These are phyloP conservation scores for Polylopha cassiicola DNA, from an alignment of 2,888 invertebrate species.

Conservation along the genomic window DNA sequence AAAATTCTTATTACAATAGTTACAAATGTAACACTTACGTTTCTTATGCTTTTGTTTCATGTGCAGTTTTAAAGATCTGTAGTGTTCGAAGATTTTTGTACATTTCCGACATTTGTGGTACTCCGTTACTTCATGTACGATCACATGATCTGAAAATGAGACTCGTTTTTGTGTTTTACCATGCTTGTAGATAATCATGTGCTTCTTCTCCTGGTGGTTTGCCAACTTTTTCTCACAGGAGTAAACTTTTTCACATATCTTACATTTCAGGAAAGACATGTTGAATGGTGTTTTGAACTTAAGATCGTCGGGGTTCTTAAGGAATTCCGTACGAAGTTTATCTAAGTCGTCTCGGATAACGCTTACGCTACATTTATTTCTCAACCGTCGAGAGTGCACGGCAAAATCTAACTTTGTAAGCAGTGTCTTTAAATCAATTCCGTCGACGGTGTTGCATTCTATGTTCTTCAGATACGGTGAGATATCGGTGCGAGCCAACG, in stretches of 20 bases:
- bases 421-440: constrained; percentile 4
- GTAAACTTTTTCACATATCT: constrained; percentile 56
- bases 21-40: constrained; percentile 63
- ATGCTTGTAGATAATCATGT: constrained; percentile 45
- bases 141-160: constrained; percentile 59
- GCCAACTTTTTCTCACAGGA: constrained; percentile 46
- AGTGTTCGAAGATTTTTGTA: constrained; percentile 51
- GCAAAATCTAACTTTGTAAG: constrained; percentile 11
- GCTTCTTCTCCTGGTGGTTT: constrained; percentile 57
- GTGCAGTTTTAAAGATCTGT: constrained; percentile 46
- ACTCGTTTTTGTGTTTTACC: constrained; percentile 52
- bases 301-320: constrained; percentile 12
- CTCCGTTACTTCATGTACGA: constrained; percentile 56
- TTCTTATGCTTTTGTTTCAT: constrained; percentile 55
- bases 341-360: constrained; percentile 42
- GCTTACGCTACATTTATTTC: constrained; percentile 40
- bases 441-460: constrained; percentile 4
- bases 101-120: constrained; percentile 65
- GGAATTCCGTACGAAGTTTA: constrained; percentile 31
- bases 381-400: constrained; percentile 27
- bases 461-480: constrained; percentile 37
- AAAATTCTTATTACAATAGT: constrained; percentile 60
- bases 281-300: constrained; percentile 11
- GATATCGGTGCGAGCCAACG: constrained; percentile 45
- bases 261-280: constrained; percentile 45